A percentile compares a stretch with the other conserved stretches of the same genome.
Evolutionary conservation across 2,113 vertebrate genomes (phyloP).

Genomic region (Tylochromis polylepis): DNA sequence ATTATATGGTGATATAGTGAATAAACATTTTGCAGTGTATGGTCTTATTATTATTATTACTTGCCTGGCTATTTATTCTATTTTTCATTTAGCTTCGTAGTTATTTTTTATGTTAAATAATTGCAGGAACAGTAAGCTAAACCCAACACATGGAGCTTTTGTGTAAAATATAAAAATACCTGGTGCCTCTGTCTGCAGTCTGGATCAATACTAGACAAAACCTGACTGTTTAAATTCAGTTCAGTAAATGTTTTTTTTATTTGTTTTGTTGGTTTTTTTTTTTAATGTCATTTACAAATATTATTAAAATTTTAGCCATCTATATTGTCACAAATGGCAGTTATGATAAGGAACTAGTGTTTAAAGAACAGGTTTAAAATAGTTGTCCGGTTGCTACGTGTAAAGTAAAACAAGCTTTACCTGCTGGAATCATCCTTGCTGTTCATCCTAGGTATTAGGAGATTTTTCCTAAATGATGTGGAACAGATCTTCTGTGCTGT

Average conservation of each 20-base stretch:
- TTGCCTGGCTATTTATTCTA: background rate
- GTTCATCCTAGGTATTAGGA: background rate
- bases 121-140: background rate
- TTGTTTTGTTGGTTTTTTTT: background rate
- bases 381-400: background rate
- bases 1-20: background rate
- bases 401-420: background rate
- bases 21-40: background rate
- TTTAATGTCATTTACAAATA: background rate
- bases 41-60: background rate
- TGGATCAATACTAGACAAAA: background rate
- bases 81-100: background rate
- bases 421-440: background rate
- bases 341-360: background rate
- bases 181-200: background rate
- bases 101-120: background rate
- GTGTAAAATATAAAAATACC: no score
- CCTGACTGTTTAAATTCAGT: background rate
- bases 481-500: background rate
- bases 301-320: background rate
- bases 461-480: background rate
- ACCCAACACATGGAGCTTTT: background rate
- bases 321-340: background rate
- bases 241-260: background rate
- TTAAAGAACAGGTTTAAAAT: no score